Conservation (phyloP, 2,888 invertebrate genomes). For the Drepanosiphum platanoidis region DNA sequence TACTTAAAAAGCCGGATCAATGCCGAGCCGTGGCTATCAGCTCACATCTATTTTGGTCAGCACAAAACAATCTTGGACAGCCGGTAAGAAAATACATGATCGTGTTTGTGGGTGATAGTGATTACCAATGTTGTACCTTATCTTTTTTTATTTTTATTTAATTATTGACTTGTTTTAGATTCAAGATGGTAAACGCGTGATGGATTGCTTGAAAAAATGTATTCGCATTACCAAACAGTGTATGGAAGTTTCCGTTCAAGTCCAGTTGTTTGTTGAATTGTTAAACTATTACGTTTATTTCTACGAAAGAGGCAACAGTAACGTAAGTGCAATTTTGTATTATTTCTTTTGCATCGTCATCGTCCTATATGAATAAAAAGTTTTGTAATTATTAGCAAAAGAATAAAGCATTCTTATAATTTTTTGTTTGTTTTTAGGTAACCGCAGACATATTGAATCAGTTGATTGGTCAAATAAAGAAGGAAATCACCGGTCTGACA, state of each 20-base stretch:
- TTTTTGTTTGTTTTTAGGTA: conserved; percentile 70
- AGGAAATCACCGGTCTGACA: conserved; percentile 92
- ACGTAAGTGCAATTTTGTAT: conserved; percentile 67
- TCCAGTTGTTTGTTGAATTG: conserved; percentile 93
- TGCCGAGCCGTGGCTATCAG: conserved; percentile 93
- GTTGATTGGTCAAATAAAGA: conserved; percentile 90
- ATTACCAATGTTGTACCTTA: not conserved
- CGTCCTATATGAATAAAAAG: conserved; percentile 23
- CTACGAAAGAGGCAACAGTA: conserved; percentile 85
- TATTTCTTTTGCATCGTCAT: not conserved
- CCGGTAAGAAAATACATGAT: conserved; percentile 67
- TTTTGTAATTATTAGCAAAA: too few species aligned
- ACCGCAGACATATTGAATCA: conserved; percentile 75
- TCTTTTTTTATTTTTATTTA: not conserved
- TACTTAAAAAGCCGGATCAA: conserved; percentile 98
- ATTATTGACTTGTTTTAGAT: conserved; percentile 70
- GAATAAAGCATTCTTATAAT: too few species aligned
- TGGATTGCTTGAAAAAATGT: conserved; percentile 95
- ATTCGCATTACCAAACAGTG: conserved; percentile 95
- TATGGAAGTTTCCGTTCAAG: conserved; percentile 96
- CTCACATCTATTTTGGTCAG: conserved; percentile 98
- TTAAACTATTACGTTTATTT: conserved; percentile 94
- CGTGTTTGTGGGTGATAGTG: not conserved
- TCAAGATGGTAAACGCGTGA: conserved; percentile 88
- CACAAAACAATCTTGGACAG: conserved; percentile 71